Evolutionary conservation across 2,888 invertebrate genomes (phyloP), one percentile per base, ranked within the genome.

Genomic region (Caenorhabditis auriculariae): DNA sequence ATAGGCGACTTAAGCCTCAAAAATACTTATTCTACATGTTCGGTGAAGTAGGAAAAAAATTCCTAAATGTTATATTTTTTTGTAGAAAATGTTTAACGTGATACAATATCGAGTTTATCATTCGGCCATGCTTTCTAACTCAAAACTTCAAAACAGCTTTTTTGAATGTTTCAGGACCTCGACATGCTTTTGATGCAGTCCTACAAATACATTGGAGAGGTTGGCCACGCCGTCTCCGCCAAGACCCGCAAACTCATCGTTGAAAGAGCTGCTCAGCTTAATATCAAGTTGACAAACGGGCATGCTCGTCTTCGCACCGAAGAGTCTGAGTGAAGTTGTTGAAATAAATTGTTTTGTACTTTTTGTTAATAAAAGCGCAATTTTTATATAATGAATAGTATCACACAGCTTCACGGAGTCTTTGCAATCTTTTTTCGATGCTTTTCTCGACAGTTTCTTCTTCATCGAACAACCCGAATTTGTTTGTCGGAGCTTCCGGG

Each of bases 151-250:
- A 41, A 12, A 41, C 19, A n/a, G 35, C n/a, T 9, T n/a, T n/a
- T 57, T 12, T 35, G 9, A n/a, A n/a, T n/a, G n/a, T 51, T 82
- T 23, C 85, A 91, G 87, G 98, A 98, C 85, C 85, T 99, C 72
- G 96, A 98, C 84, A 91, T 98, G 79, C 86, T 98, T 49, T 88
- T 99, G 89, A 98, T 98, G 96, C 95, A 96, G 84, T 98, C 96
- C 85, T 88, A 93, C 76, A 90, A 91, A 75, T 98, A 90, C 85
- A 93, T 94, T 83, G 98, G 91, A 24, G 98, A 98, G 86, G 94
- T 99, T 74, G 94, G 94, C 1, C 95, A 95, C 83, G 91, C 89
- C 24, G 96, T 98, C 0, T 94, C 94, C 64, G 91, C 93, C n/a
- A 93, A 92, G 86, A 98, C 95, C 82, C 88, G 98, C 70, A 94